phyloP scores from a whole-genome alignment of 2,113 vertebrate species.

The Pyrgilauda ruficollis region DNA sequence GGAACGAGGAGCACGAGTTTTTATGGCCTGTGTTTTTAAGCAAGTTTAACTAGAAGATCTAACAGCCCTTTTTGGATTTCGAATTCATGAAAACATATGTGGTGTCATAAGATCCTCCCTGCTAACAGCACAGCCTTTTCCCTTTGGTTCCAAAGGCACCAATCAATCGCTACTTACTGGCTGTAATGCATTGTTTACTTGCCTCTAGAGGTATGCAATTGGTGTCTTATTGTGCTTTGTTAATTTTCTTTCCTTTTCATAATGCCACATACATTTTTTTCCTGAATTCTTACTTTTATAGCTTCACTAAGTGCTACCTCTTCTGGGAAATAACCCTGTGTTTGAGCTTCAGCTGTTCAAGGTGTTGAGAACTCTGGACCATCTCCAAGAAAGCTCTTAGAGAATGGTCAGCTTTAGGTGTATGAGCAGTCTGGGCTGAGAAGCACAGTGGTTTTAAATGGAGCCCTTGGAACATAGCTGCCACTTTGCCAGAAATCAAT shows the following conservation, averaged over 20 bases:
- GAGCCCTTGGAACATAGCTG: background rate
- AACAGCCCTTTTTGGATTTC: background rate
- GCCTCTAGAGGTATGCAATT: background rate
- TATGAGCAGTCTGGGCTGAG: background rate
- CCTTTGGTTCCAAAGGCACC: background rate
- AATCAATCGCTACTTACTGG: background rate
- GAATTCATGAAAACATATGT: background rate
- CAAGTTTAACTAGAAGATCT: background rate
- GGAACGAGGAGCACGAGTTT: background rate
- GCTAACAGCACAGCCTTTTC: background rate
- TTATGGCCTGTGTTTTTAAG: background rate
- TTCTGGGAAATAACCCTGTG: slow-evolving; percentile 25
- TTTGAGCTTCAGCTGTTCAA: slow-evolving; percentile 15
- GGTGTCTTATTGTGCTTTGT: background rate
- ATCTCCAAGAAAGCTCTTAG: slow-evolving; percentile 32
- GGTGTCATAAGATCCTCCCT: background rate
- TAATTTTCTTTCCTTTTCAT: slow-evolving; percentile 19
- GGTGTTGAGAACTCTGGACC: slow-evolving; percentile 42
- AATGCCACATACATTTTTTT: background rate
- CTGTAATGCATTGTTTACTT: background rate
- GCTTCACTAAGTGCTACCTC: background rate
- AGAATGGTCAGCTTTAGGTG: background rate
- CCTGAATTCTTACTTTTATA: background rate
- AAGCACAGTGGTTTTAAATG: background rate
- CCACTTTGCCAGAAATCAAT: background rate